Evolutionary conservation across 2,888 invertebrate species (phyloP), one percentile per base, ranked within the genome.

Genomic region (Lamproptera curius): DNA sequence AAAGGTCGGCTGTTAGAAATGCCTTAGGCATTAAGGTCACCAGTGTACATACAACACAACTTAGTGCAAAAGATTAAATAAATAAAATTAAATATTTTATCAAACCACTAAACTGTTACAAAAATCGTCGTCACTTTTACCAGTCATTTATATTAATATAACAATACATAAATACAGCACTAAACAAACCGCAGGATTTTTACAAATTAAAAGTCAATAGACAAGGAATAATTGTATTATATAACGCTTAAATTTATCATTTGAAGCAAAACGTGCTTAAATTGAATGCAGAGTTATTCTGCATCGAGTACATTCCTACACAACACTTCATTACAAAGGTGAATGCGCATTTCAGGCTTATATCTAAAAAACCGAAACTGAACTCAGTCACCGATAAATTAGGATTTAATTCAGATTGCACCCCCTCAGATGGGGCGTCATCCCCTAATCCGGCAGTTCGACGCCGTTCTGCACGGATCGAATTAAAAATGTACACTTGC

Each of bases 401-500:
- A 49, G 47, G 56, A 53, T 45, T 17, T 46, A 53, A 58, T 56
- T 56, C 2, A 33, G 26, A 20, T 44, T 57, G 52, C 33, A 16
- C 1, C 6, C 9, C 8, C 2, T n/a, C 6, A 4, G 20, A 60
- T 73, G 70, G 78, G 78, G 74, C 71, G 68, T 57, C 52, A 58
- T 61, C 74, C 75, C 77, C 73, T 67, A 68, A 66, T 70, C 63
- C 63, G 59, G 61, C 56, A 57, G 63, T 59, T 65, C 64, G 61
- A 14, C 58, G 48, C 57, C 65, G 66, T 64, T 66, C 60, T 60
- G 61, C 62, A 54, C 60, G 63, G 65, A 72, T 69, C 59, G 67
- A 71, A 76, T 76, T 79, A 73, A 75, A 78, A 74, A 66, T 60
- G 56, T 62, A 57, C 62, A 62, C 65, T 68, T 61, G 60, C 61